Conservation (phyloP, 2,797 vertebrate genomes). For the Telmatherina bonti region DNA sequence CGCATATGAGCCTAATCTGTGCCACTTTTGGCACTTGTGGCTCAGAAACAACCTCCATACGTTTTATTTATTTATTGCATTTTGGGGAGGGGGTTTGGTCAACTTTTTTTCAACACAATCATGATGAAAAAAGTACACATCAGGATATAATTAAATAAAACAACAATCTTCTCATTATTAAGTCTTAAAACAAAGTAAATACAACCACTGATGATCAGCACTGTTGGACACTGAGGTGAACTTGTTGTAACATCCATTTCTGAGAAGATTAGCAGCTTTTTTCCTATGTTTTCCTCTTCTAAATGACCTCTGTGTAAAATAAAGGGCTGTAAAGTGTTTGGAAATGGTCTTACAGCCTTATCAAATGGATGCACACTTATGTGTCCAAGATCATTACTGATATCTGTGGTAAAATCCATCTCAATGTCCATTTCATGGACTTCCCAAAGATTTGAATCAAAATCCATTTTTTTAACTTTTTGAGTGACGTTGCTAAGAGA, state of each 20-base stretch:
- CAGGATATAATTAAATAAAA: no score
- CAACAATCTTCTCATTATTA: no score
- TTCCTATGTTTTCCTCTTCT: not conserved
- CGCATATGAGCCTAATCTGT: no score
- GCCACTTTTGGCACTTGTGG: no score
- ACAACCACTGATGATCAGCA: not conserved
- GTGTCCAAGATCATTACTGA: not conserved
- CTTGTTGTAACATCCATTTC: not conserved
- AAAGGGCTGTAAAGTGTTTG: not conserved
- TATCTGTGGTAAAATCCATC: not conserved
- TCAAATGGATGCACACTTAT: not conserved
- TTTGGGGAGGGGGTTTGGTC: not conserved
- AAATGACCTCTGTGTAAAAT: not conserved
- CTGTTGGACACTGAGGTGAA: not conserved
- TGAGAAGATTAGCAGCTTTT: not conserved
- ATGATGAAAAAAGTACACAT: not conserved
- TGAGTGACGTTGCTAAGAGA: no score
- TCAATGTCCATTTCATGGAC: no score
- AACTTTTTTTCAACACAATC: not conserved
- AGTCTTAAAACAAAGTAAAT: not conserved
- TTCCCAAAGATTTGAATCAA: no score
- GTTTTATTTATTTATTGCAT: no score
- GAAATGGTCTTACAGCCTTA: not conserved
- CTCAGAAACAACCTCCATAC: no score
- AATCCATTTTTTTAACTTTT: no score